These are phyloP conservation scores for Cryptomyrus ogoouensis DNA, from an alignment of 2,113 vertebrate species.

Conservation along the genomic window DNA sequence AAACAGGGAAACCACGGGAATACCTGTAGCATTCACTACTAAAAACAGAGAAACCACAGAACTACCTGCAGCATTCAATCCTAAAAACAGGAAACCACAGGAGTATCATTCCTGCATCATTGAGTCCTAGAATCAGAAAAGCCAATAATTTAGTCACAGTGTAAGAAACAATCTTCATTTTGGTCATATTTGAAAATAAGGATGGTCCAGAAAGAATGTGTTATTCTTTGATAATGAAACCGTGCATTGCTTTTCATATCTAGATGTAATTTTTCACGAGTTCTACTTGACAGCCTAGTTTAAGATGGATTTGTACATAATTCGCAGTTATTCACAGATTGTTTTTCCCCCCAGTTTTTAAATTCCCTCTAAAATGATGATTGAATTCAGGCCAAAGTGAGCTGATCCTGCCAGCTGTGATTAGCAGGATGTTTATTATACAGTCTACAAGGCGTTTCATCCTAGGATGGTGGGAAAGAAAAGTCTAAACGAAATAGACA, in stretches of 20 bases:
- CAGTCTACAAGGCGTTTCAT: constrained; percentile 39
- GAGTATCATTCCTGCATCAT: not conserved
- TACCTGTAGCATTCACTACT: not conserved
- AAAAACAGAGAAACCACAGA: not conserved
- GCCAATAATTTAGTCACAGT: not conserved
- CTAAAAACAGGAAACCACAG: not conserved
- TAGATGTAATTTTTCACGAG: not conserved
- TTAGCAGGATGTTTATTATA: constrained; percentile 42
- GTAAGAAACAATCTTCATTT: not conserved
- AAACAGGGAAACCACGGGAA: not conserved
- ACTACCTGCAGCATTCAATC: not conserved
- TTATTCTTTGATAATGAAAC: not conserved
- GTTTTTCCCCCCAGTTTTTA: not conserved
- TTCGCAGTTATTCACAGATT: not conserved
- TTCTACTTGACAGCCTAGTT: not conserved
- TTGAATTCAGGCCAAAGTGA: constrained; percentile 14
- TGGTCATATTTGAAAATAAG: not conserved
- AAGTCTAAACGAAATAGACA: not conserved
- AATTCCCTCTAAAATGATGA: not conserved
- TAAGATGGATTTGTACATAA: not conserved
- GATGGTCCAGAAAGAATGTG: not conserved
- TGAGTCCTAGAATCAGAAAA: not conserved
- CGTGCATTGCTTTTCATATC: not conserved
- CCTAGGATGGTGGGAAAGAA: constrained; percentile 14
- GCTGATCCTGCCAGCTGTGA: constrained; percentile 23